Evolutionary conservation across 2,113 vertebrate genomes (phyloP).

Genomic region (Anolis sagrei): DNA sequence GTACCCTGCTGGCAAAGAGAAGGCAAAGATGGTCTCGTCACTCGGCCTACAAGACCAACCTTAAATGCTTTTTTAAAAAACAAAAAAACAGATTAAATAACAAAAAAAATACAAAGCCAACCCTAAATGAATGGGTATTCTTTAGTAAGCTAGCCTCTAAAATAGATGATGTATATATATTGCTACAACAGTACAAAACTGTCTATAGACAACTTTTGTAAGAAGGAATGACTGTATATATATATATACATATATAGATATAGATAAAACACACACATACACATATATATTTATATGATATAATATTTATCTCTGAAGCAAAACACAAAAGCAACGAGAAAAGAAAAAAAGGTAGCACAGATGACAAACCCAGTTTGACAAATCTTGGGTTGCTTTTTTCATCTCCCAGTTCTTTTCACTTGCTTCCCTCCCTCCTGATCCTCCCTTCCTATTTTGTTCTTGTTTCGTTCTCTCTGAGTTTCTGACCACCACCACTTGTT

Average conservation of each 20-base stretch:
- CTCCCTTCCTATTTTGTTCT: constrained; percentile 58
- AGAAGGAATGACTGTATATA: constrained; percentile 81
- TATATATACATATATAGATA: constrained; percentile 76
- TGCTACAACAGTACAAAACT: constrained; percentile 75
- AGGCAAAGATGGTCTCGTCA: constrained; percentile 85
- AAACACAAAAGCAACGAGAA: constrained; percentile 70
- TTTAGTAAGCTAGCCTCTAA: constrained; percentile 76
- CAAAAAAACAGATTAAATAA: constrained; percentile 50
- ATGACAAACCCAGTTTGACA: constrained; percentile 77
- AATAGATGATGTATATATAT: constrained; percentile 79
- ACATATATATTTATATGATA: constrained; percentile 76
- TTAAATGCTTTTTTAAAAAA: constrained; percentile 75
- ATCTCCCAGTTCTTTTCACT: constrained; percentile 52
- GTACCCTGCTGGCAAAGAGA: constrained; percentile 86
- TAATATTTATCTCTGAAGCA: constrained; percentile 76
- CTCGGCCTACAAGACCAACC: constrained; percentile 87
- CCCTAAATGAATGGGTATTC: constrained; percentile 72
- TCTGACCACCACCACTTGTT: constrained; percentile 88
- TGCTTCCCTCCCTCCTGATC: constrained; percentile 53
- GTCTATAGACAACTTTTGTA: constrained; percentile 77
- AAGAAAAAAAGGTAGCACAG: constrained; percentile 76
- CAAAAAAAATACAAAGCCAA: constrained; percentile 58
- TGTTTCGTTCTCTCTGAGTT: constrained; percentile 75
- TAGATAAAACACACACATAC: constrained; percentile 69
- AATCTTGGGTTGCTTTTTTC: constrained; percentile 65